Conservation (phyloP, 2,888 invertebrate genomes). For the Hoplodrina ambigua region DNA sequence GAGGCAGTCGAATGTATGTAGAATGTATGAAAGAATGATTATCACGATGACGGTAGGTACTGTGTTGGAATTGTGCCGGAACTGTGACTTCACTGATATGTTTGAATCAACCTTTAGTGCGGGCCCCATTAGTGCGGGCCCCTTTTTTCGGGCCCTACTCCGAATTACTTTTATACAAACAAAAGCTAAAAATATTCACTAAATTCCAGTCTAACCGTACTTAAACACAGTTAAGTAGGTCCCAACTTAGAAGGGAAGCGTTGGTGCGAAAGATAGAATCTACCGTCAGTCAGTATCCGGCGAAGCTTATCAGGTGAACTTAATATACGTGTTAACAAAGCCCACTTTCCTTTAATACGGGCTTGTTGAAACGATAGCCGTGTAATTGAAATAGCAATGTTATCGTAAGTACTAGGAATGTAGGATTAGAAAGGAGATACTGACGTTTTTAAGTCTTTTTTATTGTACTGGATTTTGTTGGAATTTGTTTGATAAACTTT, state of each 20-base stretch:
- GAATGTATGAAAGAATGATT: no score
- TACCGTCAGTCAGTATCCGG: slow-evolving; percentile 48
- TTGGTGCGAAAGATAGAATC: slow-evolving; percentile 49
- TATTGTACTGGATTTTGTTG: background rate
- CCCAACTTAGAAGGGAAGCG: slow-evolving; percentile 46
- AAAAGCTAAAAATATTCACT: slow-evolving; percentile 21
- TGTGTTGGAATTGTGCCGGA: no score
- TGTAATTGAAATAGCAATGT: slow-evolving; percentile 46
- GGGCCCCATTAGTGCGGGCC: background rate
- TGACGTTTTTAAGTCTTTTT: background rate
- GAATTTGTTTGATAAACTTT: background rate
- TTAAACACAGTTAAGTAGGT: slow-evolving; percentile 27
- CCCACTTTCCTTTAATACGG: slow-evolving; percentile 31
- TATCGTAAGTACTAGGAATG: slow-evolving; percentile 27
- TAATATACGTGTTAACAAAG: slow-evolving; percentile 44
- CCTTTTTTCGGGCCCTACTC: background rate
- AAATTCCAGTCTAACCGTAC: slow-evolving; percentile 25
- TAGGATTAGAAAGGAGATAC: slow-evolving; percentile 13
- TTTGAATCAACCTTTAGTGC: no score
- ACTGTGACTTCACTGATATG: no score
- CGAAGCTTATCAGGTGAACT: slow-evolving; percentile 41
- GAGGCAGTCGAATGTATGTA: no score
- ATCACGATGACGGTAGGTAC: no score
- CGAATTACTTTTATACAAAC: background rate
- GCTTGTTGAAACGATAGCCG: slow-evolving; percentile 39